Percentiles rank a stretch among this genome's conserved stretches.
Evolutionary conservation across 2,888 invertebrate genomes (phyloP).

Genomic region (Acanthosepion lycidas): DNA sequence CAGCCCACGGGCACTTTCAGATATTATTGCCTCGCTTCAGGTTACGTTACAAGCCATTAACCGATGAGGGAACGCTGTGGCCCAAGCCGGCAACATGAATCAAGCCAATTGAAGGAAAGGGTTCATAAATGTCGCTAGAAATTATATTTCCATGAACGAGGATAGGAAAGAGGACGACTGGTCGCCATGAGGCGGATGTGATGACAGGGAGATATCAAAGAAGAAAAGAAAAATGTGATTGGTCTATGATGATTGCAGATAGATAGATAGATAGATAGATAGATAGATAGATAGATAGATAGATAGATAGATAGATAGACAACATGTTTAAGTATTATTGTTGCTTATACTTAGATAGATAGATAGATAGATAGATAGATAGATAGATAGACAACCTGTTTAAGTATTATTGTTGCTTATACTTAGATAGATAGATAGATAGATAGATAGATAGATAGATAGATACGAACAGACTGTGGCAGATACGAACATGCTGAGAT

Average conservation of each 20-base stretch:
- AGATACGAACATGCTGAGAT: too few species aligned
- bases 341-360: too few species aligned
- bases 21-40: slow-evolving; percentile 33
- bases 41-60: slow-evolving; percentile 21
- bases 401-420: too few species aligned
- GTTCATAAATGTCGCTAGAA: slow-evolving; percentile 13
- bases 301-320: not conserved
- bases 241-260: not conserved
- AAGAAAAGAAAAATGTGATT: not conserved
- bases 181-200: not conserved
- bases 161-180: not conserved
- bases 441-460: not conserved
- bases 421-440: not conserved
- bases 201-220: not conserved
- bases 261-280: not conserved
- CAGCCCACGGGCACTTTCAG: not conserved
- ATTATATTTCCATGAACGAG: slow-evolving; percentile 22
- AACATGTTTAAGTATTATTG: too few species aligned
- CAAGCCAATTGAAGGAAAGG: not conserved
- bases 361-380: not conserved
- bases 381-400: too few species aligned
- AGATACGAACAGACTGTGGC: not conserved
- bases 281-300: not conserved
- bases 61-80: not conserved
- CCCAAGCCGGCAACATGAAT: slow-evolving; percentile 15